Evolutionary conservation across 2,113 vertebrate genomes (phyloP).

Genomic region (Cranoglanis bouderius): DNA sequence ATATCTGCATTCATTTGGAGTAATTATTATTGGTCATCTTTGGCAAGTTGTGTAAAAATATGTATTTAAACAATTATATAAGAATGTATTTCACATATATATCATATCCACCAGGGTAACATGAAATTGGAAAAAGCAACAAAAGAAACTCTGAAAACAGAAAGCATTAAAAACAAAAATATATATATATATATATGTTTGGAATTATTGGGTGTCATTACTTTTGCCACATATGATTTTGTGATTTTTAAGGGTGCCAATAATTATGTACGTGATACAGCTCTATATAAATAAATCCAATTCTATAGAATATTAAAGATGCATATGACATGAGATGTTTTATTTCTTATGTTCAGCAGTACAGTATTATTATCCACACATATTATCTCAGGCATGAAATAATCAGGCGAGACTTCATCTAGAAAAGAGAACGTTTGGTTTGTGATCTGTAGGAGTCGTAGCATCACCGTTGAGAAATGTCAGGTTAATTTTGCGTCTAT

Average conservation of each 20-base stretch:
- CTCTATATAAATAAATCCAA: constrained; percentile 53
- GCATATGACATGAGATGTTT: not conserved
- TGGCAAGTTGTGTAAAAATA: not conserved
- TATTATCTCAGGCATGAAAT: not conserved
- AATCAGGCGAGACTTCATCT: not conserved
- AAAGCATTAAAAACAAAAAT: no score
- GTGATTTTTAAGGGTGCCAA: not conserved
- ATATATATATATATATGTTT: no score
- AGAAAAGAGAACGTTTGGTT: not conserved
- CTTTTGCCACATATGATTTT: not conserved
- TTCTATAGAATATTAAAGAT: not conserved
- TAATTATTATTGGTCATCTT: not conserved
- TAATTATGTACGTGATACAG: not conserved
- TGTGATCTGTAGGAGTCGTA: not conserved
- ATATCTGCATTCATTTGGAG: not conserved
- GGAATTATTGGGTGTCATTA: not conserved
- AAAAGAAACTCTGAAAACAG: no score
- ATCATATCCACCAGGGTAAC: not conserved
- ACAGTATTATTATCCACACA: not conserved
- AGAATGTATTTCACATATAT: no score
- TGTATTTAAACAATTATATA: no score
- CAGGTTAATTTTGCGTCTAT: not conserved
- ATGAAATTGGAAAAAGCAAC: not conserved
- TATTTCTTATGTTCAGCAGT: not conserved
- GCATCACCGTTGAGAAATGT: not conserved